These are phyloP conservation scores for Metopolophium dirhodum DNA, from an alignment of 1,140 invertebrate species.

Conservation along the genomic window DNA sequence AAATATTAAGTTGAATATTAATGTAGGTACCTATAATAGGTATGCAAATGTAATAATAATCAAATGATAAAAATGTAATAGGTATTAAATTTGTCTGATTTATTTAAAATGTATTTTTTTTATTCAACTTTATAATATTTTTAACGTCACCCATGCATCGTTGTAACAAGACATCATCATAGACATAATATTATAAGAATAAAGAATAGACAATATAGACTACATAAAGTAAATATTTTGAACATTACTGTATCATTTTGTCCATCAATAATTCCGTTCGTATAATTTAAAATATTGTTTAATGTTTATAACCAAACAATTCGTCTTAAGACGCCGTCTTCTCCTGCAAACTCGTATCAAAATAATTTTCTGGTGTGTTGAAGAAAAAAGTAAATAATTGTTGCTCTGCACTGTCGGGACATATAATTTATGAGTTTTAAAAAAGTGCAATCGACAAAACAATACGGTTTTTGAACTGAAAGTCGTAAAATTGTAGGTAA, in stretches of 20 bases:
- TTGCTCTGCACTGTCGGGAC: background rate
- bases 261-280: background rate
- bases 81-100: background rate
- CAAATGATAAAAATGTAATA: background rate
- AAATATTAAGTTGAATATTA: background rate
- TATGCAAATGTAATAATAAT: background rate
- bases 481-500: slow-evolving; percentile 34
- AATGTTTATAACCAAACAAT: background rate
- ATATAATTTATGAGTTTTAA: slow-evolving; percentile 36
- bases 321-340: background rate
- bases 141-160: background rate
- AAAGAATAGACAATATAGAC: background rate
- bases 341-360: background rate
- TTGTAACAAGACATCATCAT: background rate
- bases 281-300: background rate
- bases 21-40: background rate
- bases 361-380: background rate
- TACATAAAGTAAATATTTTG: background rate
- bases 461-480: slow-evolving; percentile 10
- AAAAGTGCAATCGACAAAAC: slow-evolving; percentile 15
- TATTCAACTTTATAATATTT: background rate
- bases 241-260: background rate
- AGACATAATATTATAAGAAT: background rate
- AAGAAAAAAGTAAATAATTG: background rate
- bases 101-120: background rate